Evolutionary conservation across 1,140 invertebrate species (phyloP).

Genomic region (Saccostrea glomerata): DNA sequence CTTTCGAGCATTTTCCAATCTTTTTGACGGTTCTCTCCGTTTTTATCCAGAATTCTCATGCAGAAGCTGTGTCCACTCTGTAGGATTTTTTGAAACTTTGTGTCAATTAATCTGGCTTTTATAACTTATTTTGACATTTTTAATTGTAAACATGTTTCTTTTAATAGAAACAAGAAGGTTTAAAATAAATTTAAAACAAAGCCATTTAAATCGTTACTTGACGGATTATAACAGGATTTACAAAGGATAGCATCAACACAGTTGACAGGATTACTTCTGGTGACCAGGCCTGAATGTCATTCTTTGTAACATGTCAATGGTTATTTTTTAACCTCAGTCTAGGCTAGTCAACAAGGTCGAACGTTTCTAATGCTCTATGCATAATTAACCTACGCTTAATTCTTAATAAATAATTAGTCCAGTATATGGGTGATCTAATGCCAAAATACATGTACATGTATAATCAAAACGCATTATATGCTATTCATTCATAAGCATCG

Average conservation of each 20-base stretch:
- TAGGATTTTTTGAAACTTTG: neutral
- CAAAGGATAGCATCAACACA: neutral
- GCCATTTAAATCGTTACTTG: neutral
- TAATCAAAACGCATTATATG: too few species aligned
- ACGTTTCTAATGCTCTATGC: too few species aligned
- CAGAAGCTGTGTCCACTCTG: neutral
- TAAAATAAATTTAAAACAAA: neutral
- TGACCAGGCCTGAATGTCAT: neutral
- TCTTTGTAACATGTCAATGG: neutral
- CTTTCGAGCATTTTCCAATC: neutral
- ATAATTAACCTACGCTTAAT: too few species aligned
- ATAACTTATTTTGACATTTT: neutral
- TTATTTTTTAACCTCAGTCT: neutral
- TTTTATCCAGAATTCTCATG: neutral
- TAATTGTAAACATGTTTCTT: neutral
- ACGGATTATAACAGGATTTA: neutral
- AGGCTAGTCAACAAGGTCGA: neutral
- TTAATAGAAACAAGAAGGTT: neutral
- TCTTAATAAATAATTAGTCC: too few species aligned
- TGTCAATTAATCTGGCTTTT: neutral
- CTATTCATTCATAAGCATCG: too few species aligned
- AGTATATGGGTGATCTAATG: too few species aligned
- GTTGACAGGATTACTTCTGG: slow-evolving; percentile 9
- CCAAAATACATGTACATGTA: too few species aligned
- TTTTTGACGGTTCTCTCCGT: neutral